Evolutionary conservation across 64 coral and sea anemone species (phyloP), one percentile per base, ranked within the genome.

Genomic region (Montipora sp.): DNA sequence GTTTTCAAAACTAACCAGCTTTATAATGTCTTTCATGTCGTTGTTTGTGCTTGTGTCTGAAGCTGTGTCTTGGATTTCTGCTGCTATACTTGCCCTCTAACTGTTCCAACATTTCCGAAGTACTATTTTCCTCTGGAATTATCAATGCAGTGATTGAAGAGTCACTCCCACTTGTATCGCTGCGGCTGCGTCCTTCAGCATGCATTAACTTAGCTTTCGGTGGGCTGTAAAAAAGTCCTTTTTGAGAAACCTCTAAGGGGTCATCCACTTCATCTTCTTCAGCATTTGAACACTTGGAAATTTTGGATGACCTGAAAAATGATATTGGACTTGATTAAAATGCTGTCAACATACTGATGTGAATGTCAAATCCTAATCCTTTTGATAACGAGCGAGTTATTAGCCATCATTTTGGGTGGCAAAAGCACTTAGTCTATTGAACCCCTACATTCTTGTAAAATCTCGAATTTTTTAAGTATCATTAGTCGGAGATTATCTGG

Each of bases 61-160:
- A 11, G 9, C 16, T 68, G 7, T 49, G 61, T 85, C 61, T 85
- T 5, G 43, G 27, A 72, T 85, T 59, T 46, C 60, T 85, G 65
- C 11, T 71, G 22, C 61, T 72, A 18, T 50, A 71, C 22, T 51
- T 85, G 4, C 61, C 82, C 63, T 85, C 82, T 85, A 63, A 51
- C 47, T 76, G 55, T 68, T 49, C 19, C 89, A 15, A 49, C 8
- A 77, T 6, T 5, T 70, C 51, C 16, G 65, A 43, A 78, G 79
- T 80, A 73, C 50, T 90, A 8, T 78, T 72, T 90, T 94, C 88
- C 50, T 85, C 88, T 47, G 75, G 88, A 24, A 84, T 89, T 68
- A 94, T 94, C 8, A 94, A 51, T 7, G 59, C 20, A 8, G 93
- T 46, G 22, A 58, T 90, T 10, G 87, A 94, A 16, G 58, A 85